These are phyloP conservation scores for Oreochromis tanganicae DNA, from an alignment of 2,113 vertebrate genomes.

Conservation along the genomic window DNA sequence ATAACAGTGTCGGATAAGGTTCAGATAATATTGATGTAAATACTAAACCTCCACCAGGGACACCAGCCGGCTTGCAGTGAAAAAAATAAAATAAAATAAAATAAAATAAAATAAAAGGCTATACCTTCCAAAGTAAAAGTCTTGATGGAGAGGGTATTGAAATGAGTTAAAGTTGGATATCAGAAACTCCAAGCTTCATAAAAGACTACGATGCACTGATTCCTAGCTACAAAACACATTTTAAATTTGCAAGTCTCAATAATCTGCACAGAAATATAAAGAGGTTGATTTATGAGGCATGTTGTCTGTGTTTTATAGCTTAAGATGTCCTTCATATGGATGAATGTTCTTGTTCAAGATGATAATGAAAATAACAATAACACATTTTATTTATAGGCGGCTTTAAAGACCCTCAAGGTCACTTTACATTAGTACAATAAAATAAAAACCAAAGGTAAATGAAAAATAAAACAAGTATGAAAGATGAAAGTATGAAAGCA, in stretches of 20 bases:
- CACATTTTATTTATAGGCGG: background rate
- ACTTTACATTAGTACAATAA: too few species aligned
- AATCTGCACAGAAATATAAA: background rate
- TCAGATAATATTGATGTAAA: background rate
- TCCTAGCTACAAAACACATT: background rate
- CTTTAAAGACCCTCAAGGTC: too few species aligned
- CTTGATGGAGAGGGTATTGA: background rate
- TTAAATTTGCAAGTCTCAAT: background rate
- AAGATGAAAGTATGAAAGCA: too few species aligned
- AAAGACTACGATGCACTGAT: background rate
- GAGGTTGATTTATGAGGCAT: background rate
- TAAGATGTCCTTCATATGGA: background rate
- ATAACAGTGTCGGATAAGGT: background rate
- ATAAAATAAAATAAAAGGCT: background rate
- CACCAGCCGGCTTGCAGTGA: background rate
- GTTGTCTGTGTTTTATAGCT: background rate
- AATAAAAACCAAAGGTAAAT: too few species aligned
- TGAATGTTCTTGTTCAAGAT: background rate
- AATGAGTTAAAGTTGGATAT: background rate
- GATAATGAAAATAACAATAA: background rate
- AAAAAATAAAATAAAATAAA: background rate
- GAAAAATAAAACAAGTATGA: too few species aligned
- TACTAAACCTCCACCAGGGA: background rate
- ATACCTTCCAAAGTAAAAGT: background rate
- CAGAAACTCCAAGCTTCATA: background rate